Percentiles rank a stretch among this genome's conserved stretches.
Conservation (phyloP, 2,797 vertebrate species). For the Rhynchonycteris naso region DNA sequence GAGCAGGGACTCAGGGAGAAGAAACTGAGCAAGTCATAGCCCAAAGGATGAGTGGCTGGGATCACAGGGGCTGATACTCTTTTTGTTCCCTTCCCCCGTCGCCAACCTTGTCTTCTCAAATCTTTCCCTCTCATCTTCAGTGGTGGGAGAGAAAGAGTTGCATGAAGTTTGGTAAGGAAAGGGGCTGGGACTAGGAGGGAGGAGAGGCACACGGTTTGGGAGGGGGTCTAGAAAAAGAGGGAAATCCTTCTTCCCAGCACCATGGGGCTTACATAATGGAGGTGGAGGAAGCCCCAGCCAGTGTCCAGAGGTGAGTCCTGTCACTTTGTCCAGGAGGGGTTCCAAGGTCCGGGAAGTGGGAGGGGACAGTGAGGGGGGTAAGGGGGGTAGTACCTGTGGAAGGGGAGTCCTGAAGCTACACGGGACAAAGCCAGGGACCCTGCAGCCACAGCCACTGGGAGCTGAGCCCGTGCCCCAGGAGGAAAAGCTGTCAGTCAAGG, state of each 20-base stretch:
- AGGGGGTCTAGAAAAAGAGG: background rate
- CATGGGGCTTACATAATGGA: background rate
- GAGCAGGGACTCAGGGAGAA: background rate
- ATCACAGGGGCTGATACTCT: background rate
- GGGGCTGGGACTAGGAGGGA: fast-evolving
- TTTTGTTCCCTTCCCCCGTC: background rate
- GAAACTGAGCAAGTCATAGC: conserved; percentile 22
- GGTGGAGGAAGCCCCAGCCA: fast-evolving
- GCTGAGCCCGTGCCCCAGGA: background rate
- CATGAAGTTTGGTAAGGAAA: conserved; percentile 56
- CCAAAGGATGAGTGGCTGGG: background rate
- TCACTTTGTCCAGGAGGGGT: background rate
- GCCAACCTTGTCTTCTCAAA: background rate
- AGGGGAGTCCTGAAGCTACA: background rate
- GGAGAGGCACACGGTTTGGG: fast-evolving
- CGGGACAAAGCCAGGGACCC: fast-evolving
- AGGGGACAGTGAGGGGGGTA: background rate
- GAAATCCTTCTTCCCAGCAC: background rate
- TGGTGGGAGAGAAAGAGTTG: conserved; percentile 14
- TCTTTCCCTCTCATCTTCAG: background rate
- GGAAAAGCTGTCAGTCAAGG: background rate
- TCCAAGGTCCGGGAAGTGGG: background rate
- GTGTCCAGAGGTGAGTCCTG: background rate
- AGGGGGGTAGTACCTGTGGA: background rate
- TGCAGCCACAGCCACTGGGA: background rate